Evolutionary conservation across 2,797 vertebrate genomes (phyloP).

Genomic region (Coilia nasus): DNA sequence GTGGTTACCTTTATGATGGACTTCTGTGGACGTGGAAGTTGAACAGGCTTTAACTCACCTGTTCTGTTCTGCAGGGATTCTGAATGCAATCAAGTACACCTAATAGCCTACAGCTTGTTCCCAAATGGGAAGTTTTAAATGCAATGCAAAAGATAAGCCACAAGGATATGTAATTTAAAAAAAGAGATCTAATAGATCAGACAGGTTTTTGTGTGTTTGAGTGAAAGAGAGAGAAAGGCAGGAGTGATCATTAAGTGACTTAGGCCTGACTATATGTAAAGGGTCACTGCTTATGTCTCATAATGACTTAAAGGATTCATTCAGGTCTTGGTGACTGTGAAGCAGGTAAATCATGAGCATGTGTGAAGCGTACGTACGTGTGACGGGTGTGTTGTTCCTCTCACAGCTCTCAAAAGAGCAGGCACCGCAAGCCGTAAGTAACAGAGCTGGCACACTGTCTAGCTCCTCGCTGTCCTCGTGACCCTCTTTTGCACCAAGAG

Average conservation of each 20-base stretch:
- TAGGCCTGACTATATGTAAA: background rate
- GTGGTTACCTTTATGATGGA: too few species aligned
- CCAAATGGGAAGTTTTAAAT: too few species aligned
- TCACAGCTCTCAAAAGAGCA: slow-evolving; percentile 68
- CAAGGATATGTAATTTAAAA: too few species aligned
- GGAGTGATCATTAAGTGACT: background rate
- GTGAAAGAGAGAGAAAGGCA: background rate
- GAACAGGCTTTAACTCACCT: too few species aligned
- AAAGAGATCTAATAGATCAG: too few species aligned
- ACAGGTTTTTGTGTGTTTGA: background rate
- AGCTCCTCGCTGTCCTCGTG: slow-evolving; percentile 21
- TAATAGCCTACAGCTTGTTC: too few species aligned
- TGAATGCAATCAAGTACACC: too few species aligned
- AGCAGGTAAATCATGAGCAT: background rate
- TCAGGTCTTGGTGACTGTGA: background rate
- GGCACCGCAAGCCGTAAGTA: slow-evolving; percentile 71
- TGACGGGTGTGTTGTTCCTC: slow-evolving; percentile 62
- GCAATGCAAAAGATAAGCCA: too few species aligned
- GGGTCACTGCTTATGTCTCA: background rate
- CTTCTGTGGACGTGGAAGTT: too few species aligned
- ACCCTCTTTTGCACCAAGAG: slow-evolving; percentile 56
- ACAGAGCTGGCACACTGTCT: slow-evolving; percentile 40
- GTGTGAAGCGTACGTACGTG: slow-evolving; percentile 48
- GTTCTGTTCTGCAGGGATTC: too few species aligned
- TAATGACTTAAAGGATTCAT: background rate